Evolutionary conservation across 2,113 vertebrate genomes (phyloP).

Genomic region (Tenebrosternarchus preto): DNA sequence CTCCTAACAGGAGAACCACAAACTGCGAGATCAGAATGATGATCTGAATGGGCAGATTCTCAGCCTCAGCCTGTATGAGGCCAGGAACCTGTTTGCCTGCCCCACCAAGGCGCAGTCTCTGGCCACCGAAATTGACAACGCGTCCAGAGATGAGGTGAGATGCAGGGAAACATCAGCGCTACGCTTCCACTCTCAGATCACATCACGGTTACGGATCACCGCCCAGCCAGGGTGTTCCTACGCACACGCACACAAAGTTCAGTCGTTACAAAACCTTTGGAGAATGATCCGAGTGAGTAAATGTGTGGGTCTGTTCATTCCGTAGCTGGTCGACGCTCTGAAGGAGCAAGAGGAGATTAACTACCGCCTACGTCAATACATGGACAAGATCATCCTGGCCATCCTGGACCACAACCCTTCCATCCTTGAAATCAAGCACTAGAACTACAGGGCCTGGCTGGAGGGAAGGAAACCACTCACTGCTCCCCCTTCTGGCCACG

Average conservation of each 20-base stretch:
- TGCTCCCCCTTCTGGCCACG: slow-evolving; percentile 43
- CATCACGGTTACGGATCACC: too few relatives aligned
- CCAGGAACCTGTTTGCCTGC: slow-evolving; percentile 91
- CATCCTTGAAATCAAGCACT: slow-evolving; percentile 97
- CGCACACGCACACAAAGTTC: slow-evolving; percentile 1
- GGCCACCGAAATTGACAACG: slow-evolving; percentile 96
- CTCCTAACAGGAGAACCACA: slow-evolving; percentile 85
- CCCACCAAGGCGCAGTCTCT: slow-evolving; percentile 96
- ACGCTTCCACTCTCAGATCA: background rate
- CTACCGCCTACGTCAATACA: slow-evolving; percentile 92
- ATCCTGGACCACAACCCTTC: slow-evolving; percentile 98
- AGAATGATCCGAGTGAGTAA: too few relatives aligned
- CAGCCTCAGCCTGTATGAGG: slow-evolving; percentile 95
- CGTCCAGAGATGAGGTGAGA: slow-evolving; percentile 91
- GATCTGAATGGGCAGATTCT: slow-evolving; percentile 97
- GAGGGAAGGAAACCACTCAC: slow-evolving; percentile 43
- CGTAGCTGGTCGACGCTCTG: slow-evolving; percentile 91
- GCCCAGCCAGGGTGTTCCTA: background rate
- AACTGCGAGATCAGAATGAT: slow-evolving; percentile 94
- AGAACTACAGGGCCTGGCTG: slow-evolving; percentile 55
- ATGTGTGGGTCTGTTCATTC: slow-evolving; percentile 21
- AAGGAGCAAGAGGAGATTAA: slow-evolving; percentile 98
- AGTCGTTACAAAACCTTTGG: background rate
- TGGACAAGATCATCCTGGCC: slow-evolving; percentile 99
- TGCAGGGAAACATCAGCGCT: too few relatives aligned